phyloP scores from a whole-genome alignment of 2,113 vertebrate species.

The Myotis davidii region DNA sequence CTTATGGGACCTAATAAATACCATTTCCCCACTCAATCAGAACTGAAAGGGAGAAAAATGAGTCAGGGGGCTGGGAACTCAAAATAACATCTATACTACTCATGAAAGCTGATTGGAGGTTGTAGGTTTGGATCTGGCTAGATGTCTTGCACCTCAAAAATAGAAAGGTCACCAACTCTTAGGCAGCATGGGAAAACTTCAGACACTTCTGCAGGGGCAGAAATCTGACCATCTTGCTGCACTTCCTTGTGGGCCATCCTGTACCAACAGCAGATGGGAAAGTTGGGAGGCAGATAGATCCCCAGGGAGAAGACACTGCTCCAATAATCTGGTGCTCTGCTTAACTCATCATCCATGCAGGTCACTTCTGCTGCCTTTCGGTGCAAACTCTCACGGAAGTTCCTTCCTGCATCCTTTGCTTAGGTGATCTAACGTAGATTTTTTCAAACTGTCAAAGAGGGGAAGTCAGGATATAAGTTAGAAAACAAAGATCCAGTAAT shows the following conservation, averaged over 20 bases:
- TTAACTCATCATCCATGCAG: no score
- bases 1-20: neutral
- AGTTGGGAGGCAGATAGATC: neutral
- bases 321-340: neutral
- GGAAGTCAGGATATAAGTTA: neutral
- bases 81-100: neutral
- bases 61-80: no score
- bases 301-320: neutral
- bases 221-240: neutral
- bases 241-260: neutral
- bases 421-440: neutral
- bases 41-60: neutral
- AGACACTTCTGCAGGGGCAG: rapidly evolving
- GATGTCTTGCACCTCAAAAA: neutral
- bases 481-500: neutral
- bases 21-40: neutral
- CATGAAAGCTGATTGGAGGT: neutral
- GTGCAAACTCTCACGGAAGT: neutral
- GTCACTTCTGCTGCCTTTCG: neutral
- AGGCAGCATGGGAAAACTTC: no score
- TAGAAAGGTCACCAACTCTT: neutral
- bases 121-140: neutral
- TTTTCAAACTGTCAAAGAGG: neutral
- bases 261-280: neutral
- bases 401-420: no score